Conservation (phyloP, 2,113 vertebrate species). For the Hypocryptadius cinnamomeus region DNA sequence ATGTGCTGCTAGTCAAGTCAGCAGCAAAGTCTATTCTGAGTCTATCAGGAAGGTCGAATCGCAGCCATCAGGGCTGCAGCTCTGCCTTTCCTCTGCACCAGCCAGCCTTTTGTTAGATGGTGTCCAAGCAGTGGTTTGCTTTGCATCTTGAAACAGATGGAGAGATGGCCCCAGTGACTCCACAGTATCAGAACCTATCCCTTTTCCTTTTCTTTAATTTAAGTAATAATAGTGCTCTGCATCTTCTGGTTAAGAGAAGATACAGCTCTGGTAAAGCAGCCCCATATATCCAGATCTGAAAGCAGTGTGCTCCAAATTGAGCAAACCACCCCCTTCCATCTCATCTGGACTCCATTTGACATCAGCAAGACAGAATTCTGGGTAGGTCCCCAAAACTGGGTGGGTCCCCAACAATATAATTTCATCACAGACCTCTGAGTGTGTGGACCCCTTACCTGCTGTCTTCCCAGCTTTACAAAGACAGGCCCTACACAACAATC, state of each 20-base stretch:
- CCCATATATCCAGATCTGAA: neutral
- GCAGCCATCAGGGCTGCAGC: neutral
- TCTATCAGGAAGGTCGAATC: neutral
- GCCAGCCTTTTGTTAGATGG: neutral
- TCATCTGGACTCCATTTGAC: neutral
- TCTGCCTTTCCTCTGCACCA: neutral
- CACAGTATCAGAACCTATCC: neutral
- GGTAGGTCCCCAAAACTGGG: neutral
- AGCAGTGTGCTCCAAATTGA: neutral
- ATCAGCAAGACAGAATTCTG: neutral
- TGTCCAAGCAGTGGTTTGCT: neutral
- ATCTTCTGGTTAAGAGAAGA: neutral
- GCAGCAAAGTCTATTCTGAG: neutral
- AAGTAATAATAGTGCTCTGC: neutral
- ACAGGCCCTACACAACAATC: neutral
- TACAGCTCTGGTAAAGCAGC: neutral
- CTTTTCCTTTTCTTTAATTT: neutral
- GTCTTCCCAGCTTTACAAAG: neutral
- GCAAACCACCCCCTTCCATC: neutral
- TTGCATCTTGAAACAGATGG: neutral
- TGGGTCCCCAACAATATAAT: neutral
- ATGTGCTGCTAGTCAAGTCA: constrained; percentile 12
- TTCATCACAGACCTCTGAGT: neutral
- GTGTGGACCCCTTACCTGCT: neutral
- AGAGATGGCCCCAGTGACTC: neutral